A percentile compares a stretch with the other conserved stretches of the same genome.
phyloP scores from a whole-genome alignment of 64 coral and sea anemone genomes.

The Hydrozoanthus tunicans region DNA sequence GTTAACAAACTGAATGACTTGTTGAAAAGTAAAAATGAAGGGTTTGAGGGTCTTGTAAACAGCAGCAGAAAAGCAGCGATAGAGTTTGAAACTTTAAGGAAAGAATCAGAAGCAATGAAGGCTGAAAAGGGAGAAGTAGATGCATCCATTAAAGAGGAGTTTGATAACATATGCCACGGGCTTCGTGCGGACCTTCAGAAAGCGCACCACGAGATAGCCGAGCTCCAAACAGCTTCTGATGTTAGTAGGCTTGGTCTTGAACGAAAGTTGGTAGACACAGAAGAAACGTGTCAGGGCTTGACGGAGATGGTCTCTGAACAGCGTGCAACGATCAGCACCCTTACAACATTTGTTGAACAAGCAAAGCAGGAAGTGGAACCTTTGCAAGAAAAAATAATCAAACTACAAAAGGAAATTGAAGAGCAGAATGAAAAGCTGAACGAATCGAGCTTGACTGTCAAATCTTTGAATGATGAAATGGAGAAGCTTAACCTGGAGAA shows the following conservation, averaged over 20 bases:
- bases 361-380: conserved; percentile 18
- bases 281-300: conserved; percentile 42
- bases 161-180: conserved; percentile 70
- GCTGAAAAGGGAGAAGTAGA: conserved; percentile 56
- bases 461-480: conserved; percentile 22
- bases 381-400: background rate
- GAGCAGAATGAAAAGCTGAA: conserved; percentile 17
- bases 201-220: conserved; percentile 37
- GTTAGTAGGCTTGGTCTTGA: conserved; percentile 57
- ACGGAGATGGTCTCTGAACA: conserved; percentile 42
- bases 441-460: background rate
- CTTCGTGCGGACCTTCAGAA: conserved; percentile 60
- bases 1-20: conserved; percentile 3
- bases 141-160: conserved; percentile 53
- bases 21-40: conserved; percentile 1
- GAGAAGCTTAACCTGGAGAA: conserved; percentile 24
- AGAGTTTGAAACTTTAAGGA: conserved; percentile 39
- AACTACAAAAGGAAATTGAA: background rate
- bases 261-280: conserved; percentile 48
- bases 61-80: background rate
- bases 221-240: conserved; percentile 40
- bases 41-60: background rate
- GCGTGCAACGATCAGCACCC: conserved; percentile 18
- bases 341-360: conserved; percentile 27
- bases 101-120: conserved; percentile 30